Evolutionary conservation across 2,113 vertebrate species (phyloP), one percentile per base, ranked within the genome.

Genomic region (Oxygymnocypris stewartii): DNA sequence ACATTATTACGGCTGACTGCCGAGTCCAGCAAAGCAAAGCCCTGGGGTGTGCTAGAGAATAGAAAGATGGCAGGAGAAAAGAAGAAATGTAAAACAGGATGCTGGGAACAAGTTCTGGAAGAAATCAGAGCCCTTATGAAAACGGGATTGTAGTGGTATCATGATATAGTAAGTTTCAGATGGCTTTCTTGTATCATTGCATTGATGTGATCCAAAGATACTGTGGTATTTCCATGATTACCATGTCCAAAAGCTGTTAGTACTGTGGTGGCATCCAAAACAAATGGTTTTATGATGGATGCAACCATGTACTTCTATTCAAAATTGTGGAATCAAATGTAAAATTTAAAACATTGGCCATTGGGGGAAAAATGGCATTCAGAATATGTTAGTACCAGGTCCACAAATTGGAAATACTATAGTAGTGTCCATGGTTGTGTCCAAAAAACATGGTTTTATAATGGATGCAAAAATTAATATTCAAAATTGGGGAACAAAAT

Each of bases 1-100:
- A 28, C 86, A n/a, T 74, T 73, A 75, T 90, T 69, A 49, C 78
- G 77, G 85, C 77, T 44, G 57, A 20, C 82, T 51, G 20, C 28
- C 28, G 40, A 87, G 79, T 82, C 87, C 78, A 73, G 49, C 20
- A 86, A 86, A 86, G 44, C 12, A 37, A 80, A 20, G 65, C 75
- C 77, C 20, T 20, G 28, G 83, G 84, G 82, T 11, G 20, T 44
- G 71, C n/a, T 25, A 51, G 44, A 75, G 61, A 65, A 35, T 42
- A 77, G 59, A 80, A 83, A 59, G 67, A 84, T 81, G 88, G 75
- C 31, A 42, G 25, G 20, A 35, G 75, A 47, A 31, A 42, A 69
- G 76, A 80, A 49, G 16, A 75, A 83, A 65, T 44, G 20, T 37
- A 61, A 61, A 42, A 61, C 35, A 61, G 77, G 25, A 78, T 0